Evolutionary conservation across 2,113 vertebrate species (phyloP), one percentile per base, ranked within the genome.

Genomic region (human): DNA sequence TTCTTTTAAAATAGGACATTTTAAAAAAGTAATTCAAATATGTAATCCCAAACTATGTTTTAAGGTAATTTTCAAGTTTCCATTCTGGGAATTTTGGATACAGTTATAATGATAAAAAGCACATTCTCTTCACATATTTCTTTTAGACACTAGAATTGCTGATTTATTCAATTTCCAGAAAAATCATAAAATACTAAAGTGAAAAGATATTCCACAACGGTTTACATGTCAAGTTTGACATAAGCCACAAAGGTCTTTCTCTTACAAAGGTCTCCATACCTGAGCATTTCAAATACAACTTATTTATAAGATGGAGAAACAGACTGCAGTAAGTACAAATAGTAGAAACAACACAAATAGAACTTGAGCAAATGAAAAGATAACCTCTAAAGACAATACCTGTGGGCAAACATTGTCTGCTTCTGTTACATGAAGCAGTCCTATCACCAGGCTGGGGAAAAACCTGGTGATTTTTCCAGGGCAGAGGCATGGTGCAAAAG

Each of bases 31-130:
- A 79, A 82, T 84, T 91, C 70, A 81, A 64, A 1, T 82, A 84
- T 81, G 10, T 57, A 80, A 3, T 50, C 4, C 10, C 27, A 64
- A 18, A 64, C 27, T 92, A n/a, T 43, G 81, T 76, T 84, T 87
- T 91, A 64, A 85, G 57, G 5, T 93, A 59, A 76, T 92, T 87
- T 94, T 89, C 50, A 93, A 48, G 73, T 95, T 75, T 70, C 14
- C 0, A 25, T 30, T 84, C 55, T 94, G 40, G 23, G 72, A 45
- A 55, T 78, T 50, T 80, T 73, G 50, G 68, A 27, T 83, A 86
- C 10, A 50, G 14, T 66, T 38, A 66, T 48, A 92, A 92, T n/a
- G 32, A 75, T 89, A 87, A 88, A 80, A 45, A 89, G 40, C 27
- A 59, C 0, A 52, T 88, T 86, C 18, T 89, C 45, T 88, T 93